A percentile compares a stretch with the other conserved stretches of the same genome.
These are phyloP conservation scores for Paedocypris micromegethes DNA, from an alignment of 2,797 vertebrate species.

Conservation along the genomic window DNA sequence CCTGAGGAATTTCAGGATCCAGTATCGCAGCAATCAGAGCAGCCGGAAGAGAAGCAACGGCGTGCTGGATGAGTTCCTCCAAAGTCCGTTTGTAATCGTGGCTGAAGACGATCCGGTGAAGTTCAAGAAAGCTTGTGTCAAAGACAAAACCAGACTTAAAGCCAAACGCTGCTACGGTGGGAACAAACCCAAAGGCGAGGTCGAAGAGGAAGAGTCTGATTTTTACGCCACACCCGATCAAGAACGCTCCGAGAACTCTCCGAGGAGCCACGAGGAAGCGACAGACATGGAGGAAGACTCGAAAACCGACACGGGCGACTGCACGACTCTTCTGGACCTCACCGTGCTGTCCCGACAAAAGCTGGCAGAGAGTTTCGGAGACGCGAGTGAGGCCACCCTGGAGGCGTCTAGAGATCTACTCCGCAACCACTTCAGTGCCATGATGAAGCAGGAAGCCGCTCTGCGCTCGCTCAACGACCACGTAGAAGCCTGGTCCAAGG, in stretches of 20 bases:
- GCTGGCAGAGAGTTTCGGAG: conserved; percentile 57
- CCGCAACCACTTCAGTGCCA: conserved; percentile 64
- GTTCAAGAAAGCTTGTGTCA: too few relatives aligned
- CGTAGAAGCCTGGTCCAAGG: conserved; percentile 36
- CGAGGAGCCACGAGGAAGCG: background rate
- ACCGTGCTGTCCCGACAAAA: conserved; percentile 67
- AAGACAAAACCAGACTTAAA: too few relatives aligned
- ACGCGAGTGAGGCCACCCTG: conserved; percentile 52
- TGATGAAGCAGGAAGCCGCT: conserved; percentile 58
- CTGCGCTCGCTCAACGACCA: conserved; percentile 61
- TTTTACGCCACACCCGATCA: too few relatives aligned
- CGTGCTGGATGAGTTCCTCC: conserved; percentile 63
- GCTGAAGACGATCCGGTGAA: conserved; percentile 10
- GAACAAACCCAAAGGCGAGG: conserved; percentile 9
- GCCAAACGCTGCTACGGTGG: conserved; percentile 27
- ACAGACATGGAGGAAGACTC: conserved; percentile 19
- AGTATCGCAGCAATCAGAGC: conserved; percentile 59
- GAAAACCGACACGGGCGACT: conserved; percentile 38
- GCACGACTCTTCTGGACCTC: conserved; percentile 66
- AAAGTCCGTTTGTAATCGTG: conserved; percentile 66
- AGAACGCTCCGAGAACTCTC: too few relatives aligned
- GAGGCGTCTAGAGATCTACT: conserved; percentile 63
- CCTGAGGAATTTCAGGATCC: conserved; percentile 60
- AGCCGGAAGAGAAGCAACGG: conserved; percentile 63
- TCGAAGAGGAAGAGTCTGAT: conserved; percentile 38